Percentiles rank a stretch among this genome's conserved stretches.
phyloP scores from a whole-genome alignment of 2,888 invertebrate species.

The Drosophila siamana region DNA sequence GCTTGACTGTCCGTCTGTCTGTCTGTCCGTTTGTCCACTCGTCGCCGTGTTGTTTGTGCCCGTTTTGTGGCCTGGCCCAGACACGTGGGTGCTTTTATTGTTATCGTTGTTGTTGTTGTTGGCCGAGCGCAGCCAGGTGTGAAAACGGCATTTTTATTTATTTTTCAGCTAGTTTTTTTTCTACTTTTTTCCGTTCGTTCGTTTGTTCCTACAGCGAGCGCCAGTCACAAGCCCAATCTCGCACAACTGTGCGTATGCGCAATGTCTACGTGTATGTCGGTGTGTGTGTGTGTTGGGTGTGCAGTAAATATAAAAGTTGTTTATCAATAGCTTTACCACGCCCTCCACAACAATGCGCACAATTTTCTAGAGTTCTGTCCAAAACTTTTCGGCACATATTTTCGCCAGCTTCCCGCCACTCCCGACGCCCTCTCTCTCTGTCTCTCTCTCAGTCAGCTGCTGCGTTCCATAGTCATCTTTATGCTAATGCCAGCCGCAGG shows the following conservation, averaged over 20 bases:
- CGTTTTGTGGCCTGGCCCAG: conserved; percentile 40
- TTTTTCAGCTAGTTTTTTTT: conserved; percentile 6
- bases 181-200: no score
- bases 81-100: conserved; percentile 61
- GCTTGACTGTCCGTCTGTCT: background rate
- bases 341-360: conserved; percentile 40
- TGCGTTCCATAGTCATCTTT: conserved; percentile 9
- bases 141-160: conserved; percentile 67
- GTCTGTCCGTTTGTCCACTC: conserved; percentile 1
- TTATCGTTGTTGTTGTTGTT: conserved; percentile 33
- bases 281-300: background rate
- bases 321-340: conserved; percentile 42
- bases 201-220: conserved; percentile 4
- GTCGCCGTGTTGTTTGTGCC: conserved; percentile 26
- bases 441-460: no score
- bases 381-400: conserved; percentile 10
- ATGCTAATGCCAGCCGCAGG: conserved; percentile 58
- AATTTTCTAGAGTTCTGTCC: conserved; percentile 27
- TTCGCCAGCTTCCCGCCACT: conserved; percentile 14
- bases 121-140: conserved; percentile 63
- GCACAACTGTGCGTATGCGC: conserved; percentile 60
- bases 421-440: background rate
- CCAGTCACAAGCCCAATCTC: background rate
- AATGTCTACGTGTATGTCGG: conserved; percentile 34
- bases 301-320: conserved; percentile 31